Conservation (phyloP, 1,140 invertebrate genomes). For the Holcopasites calliopsidis region DNA sequence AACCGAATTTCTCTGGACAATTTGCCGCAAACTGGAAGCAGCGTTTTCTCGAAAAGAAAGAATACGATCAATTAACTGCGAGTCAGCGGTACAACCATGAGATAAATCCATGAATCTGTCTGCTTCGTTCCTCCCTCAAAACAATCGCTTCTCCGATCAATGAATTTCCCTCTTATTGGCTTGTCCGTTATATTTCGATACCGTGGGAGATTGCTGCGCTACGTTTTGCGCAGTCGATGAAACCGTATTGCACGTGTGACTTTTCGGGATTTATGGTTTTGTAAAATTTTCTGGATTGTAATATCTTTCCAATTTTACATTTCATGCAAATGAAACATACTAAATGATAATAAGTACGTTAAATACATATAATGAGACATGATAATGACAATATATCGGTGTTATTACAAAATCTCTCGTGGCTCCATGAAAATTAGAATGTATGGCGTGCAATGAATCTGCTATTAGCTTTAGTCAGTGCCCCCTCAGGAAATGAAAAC, state of each 20-base stretch:
- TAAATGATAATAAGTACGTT: no score
- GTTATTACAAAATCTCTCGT: neutral
- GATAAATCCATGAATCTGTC: neutral
- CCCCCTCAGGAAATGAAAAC: conserved; percentile 4
- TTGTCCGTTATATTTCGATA: no score
- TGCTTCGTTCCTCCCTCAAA: neutral
- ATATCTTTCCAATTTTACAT: no score
- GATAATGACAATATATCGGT: no score
- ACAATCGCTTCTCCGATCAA: conserved; percentile 6
- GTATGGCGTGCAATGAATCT: conserved; percentile 12
- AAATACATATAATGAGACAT: no score
- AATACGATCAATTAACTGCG: conserved; percentile 7
- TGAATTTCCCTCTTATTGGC: neutral
- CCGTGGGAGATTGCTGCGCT: no score
- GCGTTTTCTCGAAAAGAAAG: conserved; percentile 15
- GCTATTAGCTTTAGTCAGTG: conserved; percentile 21
- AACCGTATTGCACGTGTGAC: no score
- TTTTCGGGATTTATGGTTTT: no score
- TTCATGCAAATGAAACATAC: neutral
- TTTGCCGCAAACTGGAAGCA: conserved; percentile 1
- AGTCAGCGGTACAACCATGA: neutral
- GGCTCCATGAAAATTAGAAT: conserved; percentile 2
- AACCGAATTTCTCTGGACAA: conserved; percentile 23
- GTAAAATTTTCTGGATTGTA: no score
- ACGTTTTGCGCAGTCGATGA: neutral